Evolutionary conservation across 1,140 invertebrate species (phyloP), one percentile per base, ranked within the genome.

Genomic region (Pectinophora gossypiella): DNA sequence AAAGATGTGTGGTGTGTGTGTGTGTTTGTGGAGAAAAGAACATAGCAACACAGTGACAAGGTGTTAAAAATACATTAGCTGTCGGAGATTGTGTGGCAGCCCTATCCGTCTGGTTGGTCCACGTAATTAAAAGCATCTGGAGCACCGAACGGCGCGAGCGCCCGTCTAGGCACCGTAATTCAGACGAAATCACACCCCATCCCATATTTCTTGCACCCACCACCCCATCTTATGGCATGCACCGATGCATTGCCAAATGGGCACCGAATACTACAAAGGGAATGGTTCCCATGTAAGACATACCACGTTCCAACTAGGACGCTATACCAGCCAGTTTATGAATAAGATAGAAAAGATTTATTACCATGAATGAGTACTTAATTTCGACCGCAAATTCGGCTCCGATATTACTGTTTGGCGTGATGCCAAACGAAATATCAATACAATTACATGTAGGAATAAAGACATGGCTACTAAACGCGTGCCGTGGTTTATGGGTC

Each of bases 271-370:
- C n/a, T 2, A 9, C 27, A 32, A 32, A 12, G 9, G 27, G n/a
- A 32, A 32, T n/a, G n/a, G n/a, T n/a, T n/a, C n/a, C 1, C 27
- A 32, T 32, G 27, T 32, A 32, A 48, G 53, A 60, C 61, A 46
- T 55, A 57, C 44, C 46, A 43, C 36, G 51, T 56, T 59, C 56
- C 43, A 54, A 56, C 22, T 55, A 36, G 57, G 54, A 59, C 51
- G 48, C 51, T 50, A 32, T 12, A 32, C 27, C 47, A 54, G 47
- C 62, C 68, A 61, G 36, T 69, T 72, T 69, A 76, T 66, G 70
- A 70, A 78, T 79, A 75, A 77, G 66, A 77, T 77, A 74, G 61
- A 69, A 64, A 71, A 75, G 70, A 77, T 79, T 82, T 82, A 82
- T 74, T 51, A 60, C 61, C 61, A 54, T 69, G 63, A 76, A 72